Conservation (phyloP, 2,888 invertebrate genomes). For the Aporophyla nigra region DNA sequence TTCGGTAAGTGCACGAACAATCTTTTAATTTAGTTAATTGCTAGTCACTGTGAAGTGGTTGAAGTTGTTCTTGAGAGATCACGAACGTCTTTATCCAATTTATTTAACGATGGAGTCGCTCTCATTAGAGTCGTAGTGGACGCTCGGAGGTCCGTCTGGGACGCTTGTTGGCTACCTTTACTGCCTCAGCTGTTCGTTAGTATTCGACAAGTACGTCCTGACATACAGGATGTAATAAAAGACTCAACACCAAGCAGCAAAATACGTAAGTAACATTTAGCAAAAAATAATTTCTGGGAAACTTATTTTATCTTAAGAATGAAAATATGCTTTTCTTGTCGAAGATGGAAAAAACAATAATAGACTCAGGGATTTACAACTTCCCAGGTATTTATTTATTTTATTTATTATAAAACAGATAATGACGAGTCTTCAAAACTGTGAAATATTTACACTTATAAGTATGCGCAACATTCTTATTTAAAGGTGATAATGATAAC, state of each 20-base stretch:
- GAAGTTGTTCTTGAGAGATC: slow-evolving; percentile 90
- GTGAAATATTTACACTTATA: no score
- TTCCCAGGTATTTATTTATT: neutral
- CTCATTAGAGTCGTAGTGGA: slow-evolving; percentile 89
- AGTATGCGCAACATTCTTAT: no score
- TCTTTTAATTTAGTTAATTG: slow-evolving; percentile 91
- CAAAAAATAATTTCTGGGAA: neutral
- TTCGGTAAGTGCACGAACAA: slow-evolving; percentile 87
- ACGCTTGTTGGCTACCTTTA: slow-evolving; percentile 80
- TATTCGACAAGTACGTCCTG: slow-evolving; percentile 67
- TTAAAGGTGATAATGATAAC: no score
- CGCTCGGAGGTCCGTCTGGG: slow-evolving; percentile 69
- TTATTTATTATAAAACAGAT: no score
- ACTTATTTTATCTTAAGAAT: neutral
- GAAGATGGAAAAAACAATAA: neutral
- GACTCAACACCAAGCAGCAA: neutral
- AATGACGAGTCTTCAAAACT: no score
- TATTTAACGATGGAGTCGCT: slow-evolving; percentile 89
- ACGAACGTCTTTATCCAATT: slow-evolving; percentile 91
- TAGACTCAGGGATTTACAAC: neutral
- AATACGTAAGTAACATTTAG: neutral
- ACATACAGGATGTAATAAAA: slow-evolving; percentile 44
- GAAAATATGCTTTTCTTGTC: neutral
- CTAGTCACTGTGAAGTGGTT: slow-evolving; percentile 89
- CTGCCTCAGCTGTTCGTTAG: slow-evolving; percentile 80